phyloP scores from a whole-genome alignment of 1,140 invertebrate genomes.

The Melitaea cinxia region DNA sequence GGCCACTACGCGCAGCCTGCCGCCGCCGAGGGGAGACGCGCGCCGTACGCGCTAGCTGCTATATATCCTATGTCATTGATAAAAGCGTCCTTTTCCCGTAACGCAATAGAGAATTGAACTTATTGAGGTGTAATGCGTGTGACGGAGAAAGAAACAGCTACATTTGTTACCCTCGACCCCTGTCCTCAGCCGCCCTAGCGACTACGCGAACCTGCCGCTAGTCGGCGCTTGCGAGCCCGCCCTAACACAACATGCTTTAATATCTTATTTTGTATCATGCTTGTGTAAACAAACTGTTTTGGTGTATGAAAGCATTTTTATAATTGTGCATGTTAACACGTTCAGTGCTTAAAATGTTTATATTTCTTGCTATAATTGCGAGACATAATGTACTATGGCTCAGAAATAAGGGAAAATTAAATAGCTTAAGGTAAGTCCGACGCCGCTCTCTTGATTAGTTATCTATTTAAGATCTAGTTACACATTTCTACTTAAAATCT shows the following conservation, averaged over 20 bases:
- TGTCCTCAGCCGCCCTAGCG: slow-evolving; percentile 56
- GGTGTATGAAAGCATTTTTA: slow-evolving; percentile 46
- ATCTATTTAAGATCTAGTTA: no score
- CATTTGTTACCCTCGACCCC: slow-evolving; percentile 49
- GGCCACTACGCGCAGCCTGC: slow-evolving; percentile 65
- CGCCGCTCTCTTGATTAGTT: slow-evolving; percentile 5
- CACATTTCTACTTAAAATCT: no score
- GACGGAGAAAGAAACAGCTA: slow-evolving; percentile 51
- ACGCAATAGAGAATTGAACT: slow-evolving; percentile 49
- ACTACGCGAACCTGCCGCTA: slow-evolving; percentile 62
- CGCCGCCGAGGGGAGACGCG: slow-evolving; percentile 36
- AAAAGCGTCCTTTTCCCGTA: slow-evolving; percentile 75
- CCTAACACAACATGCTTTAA: slow-evolving; percentile 69
- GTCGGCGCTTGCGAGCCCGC: slow-evolving; percentile 71
- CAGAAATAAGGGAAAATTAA: slow-evolving; percentile 18
- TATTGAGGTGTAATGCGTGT: slow-evolving; percentile 57
- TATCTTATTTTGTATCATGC: slow-evolving; percentile 61
- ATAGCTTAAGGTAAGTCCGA: slow-evolving; percentile 38
- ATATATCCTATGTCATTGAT: slow-evolving; percentile 76
- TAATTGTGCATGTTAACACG: slow-evolving; percentile 29
- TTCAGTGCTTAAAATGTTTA: slow-evolving; percentile 31
- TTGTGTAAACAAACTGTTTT: slow-evolving; percentile 74
- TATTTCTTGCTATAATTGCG: neutral
- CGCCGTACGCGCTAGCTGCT: slow-evolving; percentile 46
- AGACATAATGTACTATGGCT: slow-evolving; percentile 23